Conservation (phyloP, 1,140 invertebrate species). For the Branchinecta lindahli region DNA sequence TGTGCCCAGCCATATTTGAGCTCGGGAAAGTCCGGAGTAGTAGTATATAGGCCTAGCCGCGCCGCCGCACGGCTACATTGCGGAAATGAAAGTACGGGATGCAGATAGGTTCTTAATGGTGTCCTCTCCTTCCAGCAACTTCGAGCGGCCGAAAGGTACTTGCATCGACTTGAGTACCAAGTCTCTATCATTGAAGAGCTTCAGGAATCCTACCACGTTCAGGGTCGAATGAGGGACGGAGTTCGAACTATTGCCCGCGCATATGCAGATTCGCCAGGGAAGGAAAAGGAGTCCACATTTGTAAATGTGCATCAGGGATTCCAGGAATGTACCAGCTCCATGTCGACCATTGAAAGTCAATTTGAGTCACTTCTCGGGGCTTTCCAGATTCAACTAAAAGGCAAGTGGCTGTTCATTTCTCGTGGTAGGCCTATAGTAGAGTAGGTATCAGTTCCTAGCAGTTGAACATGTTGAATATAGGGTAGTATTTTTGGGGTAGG, state of each 20-base stretch:
- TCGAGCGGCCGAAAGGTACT: conserved; percentile 35
- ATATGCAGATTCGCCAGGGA: conserved; percentile 34
- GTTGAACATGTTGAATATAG: too few species aligned
- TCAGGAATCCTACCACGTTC: conserved; percentile 36
- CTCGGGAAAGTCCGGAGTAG: too few species aligned
- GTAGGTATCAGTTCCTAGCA: too few species aligned
- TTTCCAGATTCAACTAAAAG: conserved; percentile 40
- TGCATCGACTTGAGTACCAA: conserved; percentile 39
- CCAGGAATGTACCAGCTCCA: conserved; percentile 37
- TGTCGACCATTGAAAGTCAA: conserved; percentile 39
- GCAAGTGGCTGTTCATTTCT: conserved; percentile 25
- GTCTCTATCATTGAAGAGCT: conserved; percentile 38
- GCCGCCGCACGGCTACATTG: too few species aligned
- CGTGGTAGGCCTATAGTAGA: too few species aligned
- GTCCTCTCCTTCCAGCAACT: conserved; percentile 33
- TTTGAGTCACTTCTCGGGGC: conserved; percentile 39
- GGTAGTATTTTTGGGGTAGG: too few species aligned
- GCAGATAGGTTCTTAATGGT: too few species aligned
- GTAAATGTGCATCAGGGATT: conserved; percentile 37
- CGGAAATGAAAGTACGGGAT: too few species aligned
- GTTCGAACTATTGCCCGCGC: conserved; percentile 38
- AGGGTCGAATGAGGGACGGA: conserved; percentile 36
- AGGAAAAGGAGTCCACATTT: conserved; percentile 34
- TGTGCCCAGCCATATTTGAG: too few species aligned
- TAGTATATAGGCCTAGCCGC: too few species aligned